Evolutionary conservation across 2,113 vertebrate species (phyloP).

Genomic region (Thoracochromis brauschi): DNA sequence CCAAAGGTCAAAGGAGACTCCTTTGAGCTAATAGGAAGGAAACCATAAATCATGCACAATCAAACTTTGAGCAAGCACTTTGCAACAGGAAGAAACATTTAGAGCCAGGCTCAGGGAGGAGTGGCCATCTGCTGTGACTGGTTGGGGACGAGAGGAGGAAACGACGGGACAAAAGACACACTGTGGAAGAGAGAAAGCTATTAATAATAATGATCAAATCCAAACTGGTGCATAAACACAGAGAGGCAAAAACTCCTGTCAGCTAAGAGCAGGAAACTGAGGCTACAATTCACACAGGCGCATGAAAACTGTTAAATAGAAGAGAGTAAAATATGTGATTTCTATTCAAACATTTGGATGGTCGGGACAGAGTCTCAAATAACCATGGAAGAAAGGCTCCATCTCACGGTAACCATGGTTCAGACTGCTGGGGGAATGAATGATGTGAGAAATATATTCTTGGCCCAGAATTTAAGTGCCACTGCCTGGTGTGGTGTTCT

Average conservation of each 20-base stretch:
- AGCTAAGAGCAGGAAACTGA: background rate
- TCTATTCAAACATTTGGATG: background rate
- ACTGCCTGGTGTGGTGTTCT: background rate
- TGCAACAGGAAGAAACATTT: background rate
- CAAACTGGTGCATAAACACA: background rate
- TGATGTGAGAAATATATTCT: background rate
- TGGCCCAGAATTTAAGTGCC: background rate
- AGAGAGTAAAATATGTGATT: background rate
- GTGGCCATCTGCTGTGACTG: background rate
- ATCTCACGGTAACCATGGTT: background rate
- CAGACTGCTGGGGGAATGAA: background rate
- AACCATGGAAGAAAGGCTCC: background rate
- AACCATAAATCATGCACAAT: background rate
- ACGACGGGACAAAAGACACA: accelerated
- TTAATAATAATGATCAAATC: background rate
- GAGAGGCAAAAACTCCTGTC: background rate
- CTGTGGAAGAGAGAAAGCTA: background rate
- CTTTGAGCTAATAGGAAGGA: background rate
- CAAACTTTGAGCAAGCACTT: background rate
- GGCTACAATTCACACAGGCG: background rate
- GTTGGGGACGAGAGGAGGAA: background rate
- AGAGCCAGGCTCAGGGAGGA: background rate
- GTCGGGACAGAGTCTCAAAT: background rate
- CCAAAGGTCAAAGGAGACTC: background rate
- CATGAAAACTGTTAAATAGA: background rate